Evolutionary conservation across 2,113 vertebrate species (phyloP).

Genomic region (Halcyon senegalensis): DNA sequence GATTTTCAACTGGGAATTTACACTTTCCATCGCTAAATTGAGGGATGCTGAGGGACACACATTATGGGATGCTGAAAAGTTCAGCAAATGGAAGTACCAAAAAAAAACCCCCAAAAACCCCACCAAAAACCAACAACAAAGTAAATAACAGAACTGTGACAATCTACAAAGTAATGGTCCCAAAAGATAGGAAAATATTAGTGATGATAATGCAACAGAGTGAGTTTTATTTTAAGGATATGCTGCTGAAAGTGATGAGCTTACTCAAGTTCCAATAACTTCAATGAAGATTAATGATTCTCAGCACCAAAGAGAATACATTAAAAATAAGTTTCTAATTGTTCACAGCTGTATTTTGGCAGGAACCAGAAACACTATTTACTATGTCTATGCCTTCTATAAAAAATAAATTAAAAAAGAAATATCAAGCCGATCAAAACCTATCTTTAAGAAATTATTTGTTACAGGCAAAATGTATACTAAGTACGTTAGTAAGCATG

Average conservation of each 20-base stretch:
- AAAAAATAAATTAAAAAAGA: neutral
- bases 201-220: neutral
- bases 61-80: neutral
- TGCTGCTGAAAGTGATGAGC: neutral
- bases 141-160: neutral
- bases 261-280: neutral
- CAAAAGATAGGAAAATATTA: neutral
- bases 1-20: neutral
- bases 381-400: neutral
- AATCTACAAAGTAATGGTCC: neutral
- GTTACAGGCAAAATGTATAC: neutral
- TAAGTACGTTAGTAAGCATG: neutral
- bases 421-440: neutral
- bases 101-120: neutral
- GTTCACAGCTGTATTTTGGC: neutral
- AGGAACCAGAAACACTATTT: neutral
- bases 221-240: neutral
- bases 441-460: neutral
- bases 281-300: neutral
- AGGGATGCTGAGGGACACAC: neutral
- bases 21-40: neutral
- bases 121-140: neutral
- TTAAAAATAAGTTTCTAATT: neutral
- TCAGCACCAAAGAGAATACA: neutral
- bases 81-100: neutral